Evolutionary conservation across 2,888 invertebrate species (phyloP).

Genomic region (Morpho achilles): DNA sequence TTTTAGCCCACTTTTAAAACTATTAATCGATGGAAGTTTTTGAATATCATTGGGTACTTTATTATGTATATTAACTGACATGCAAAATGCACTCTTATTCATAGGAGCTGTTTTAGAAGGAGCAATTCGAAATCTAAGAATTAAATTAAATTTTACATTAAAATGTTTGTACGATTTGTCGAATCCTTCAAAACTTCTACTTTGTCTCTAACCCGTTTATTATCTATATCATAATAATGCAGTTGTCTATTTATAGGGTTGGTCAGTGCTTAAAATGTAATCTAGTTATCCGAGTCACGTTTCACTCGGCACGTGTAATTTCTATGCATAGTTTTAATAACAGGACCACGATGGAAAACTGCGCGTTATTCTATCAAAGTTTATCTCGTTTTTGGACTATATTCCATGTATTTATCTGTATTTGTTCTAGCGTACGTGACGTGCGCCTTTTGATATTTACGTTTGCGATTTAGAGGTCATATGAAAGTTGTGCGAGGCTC

Average conservation of each 20-base stretch:
- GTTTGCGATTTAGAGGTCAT: conserved; percentile 30
- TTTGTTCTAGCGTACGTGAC: conserved; percentile 20
- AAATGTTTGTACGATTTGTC: conserved; percentile 26
- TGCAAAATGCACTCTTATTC: too few species aligned
- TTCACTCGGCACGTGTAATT: conserved; percentile 37
- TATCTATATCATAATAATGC: conserved; percentile 23
- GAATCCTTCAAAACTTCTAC: conserved; percentile 21
- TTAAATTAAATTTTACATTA: conserved; percentile 25
- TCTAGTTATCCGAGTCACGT: conserved; percentile 48
- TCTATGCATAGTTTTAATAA: not conserved
- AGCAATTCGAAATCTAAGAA: too few species aligned
- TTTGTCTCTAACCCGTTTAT: not conserved
- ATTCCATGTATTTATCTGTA: conserved; percentile 10
- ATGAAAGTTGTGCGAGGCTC: conserved; percentile 32
- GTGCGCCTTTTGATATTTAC: conserved; percentile 9
- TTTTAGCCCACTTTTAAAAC: too few species aligned
- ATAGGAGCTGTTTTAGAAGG: too few species aligned
- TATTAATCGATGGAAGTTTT: too few species aligned
- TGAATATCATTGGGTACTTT: too few species aligned
- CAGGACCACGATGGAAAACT: too few species aligned
- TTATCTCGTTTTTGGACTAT: too few species aligned
- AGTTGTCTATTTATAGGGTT: conserved; percentile 51
- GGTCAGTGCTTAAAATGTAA: conserved; percentile 33
- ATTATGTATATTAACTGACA: too few species aligned
- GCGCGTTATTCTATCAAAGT: too few species aligned